These are phyloP conservation scores for Pristis pectinata DNA, from an alignment of 2,797 vertebrate species.

Conservation along the genomic window DNA sequence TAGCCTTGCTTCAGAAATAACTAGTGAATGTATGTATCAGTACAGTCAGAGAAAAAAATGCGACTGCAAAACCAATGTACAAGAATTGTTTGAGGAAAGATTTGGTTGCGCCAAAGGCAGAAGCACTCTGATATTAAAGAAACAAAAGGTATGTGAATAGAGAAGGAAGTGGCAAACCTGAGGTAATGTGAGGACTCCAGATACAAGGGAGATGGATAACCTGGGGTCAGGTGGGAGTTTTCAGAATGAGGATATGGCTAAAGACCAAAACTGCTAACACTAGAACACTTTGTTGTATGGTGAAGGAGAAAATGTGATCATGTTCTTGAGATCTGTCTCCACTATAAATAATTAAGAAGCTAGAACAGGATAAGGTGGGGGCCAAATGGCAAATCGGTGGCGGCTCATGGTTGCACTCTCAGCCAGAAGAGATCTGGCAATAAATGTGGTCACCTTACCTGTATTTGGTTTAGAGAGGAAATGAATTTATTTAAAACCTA, in stretches of 20 bases:
- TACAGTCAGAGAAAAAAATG: neutral
- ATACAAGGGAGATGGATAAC: neutral
- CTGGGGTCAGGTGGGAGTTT: neutral
- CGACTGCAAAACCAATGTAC: neutral
- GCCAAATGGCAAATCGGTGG: neutral
- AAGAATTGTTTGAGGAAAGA: neutral
- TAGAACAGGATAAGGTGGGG: neutral
- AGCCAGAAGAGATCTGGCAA: neutral
- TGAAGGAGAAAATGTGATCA: neutral
- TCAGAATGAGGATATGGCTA: neutral
- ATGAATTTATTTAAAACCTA: neutral
- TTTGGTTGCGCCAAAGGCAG: neutral
- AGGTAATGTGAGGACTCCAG: neutral
- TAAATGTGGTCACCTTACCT: neutral
- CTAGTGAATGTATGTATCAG: no score
- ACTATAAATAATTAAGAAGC: neutral
- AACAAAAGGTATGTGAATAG: neutral
- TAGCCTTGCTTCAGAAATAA: neutral
- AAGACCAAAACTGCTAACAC: neutral
- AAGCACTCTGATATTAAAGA: neutral
- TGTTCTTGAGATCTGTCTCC: no score
- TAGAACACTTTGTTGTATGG: neutral
- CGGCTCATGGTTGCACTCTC: neutral
- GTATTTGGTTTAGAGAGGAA: no score
- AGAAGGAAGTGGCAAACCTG: neutral